Percentiles rank a stretch among this genome's conserved stretches.
Evolutionary conservation across 2,797 vertebrate species (phyloP).

Genomic region (Cetoscarus ocellatus): DNA sequence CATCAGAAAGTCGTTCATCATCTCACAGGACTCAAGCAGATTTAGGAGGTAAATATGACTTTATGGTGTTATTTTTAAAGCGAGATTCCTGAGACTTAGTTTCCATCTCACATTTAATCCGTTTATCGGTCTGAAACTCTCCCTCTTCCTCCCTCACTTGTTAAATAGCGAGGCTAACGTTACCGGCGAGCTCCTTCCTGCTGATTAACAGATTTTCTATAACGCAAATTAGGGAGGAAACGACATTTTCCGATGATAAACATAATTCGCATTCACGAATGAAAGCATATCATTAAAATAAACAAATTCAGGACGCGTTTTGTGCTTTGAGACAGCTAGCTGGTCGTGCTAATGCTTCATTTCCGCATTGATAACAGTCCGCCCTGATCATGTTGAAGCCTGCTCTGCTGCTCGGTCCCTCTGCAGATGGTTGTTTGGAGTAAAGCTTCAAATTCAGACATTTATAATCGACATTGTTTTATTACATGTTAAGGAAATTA

Average conservation of each 20-base stretch:
- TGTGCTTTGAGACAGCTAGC: slow-evolving; percentile 32
- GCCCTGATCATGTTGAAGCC: slow-evolving; percentile 45
- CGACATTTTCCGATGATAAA: background rate
- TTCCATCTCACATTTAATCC: background rate
- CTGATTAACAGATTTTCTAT: background rate
- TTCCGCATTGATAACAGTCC: slow-evolving; percentile 75
- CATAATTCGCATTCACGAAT: rapidly evolving
- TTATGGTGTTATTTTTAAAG: rapidly evolving
- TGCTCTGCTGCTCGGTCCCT: too few species aligned
- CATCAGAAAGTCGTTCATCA: slow-evolving; percentile 41
- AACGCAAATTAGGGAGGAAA: background rate
- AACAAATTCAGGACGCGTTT: background rate
- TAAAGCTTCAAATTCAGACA: too few species aligned
- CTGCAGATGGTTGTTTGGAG: too few species aligned
- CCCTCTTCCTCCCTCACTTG: slow-evolving; percentile 20
- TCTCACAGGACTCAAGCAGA: background rate
- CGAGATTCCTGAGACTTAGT: background rate
- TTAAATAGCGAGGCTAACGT: slow-evolving; percentile 36
- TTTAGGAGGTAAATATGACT: slow-evolving; percentile 17
- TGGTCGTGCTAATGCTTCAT: slow-evolving; percentile 39
- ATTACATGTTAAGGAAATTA: too few species aligned
- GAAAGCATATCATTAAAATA: rapidly evolving
- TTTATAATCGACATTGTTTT: too few species aligned
- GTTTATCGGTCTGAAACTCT: slow-evolving; percentile 2
- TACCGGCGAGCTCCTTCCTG: slow-evolving; percentile 36